Conservation (phyloP, 2,797 vertebrate species). For the Tangara arthus region DNA sequence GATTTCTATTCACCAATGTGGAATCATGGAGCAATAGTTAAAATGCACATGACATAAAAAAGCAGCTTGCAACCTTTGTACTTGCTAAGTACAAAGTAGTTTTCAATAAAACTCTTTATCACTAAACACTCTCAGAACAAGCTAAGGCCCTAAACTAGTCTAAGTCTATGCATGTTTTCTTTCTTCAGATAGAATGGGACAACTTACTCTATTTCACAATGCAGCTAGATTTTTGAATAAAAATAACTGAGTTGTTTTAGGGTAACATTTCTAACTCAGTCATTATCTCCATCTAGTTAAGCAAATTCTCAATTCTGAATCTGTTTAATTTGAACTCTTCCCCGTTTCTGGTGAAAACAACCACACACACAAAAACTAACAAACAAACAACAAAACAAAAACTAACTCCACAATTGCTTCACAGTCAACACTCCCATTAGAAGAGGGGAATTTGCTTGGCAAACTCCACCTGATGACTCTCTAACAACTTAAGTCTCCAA, state of each 20-base stretch:
- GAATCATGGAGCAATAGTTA: neutral
- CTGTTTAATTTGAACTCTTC: neutral
- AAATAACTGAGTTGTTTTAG: neutral
- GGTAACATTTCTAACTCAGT: neutral
- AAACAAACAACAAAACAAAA: neutral
- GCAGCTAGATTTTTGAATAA: neutral
- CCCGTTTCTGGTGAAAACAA: accelerated
- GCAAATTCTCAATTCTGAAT: neutral
- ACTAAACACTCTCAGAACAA: neutral
- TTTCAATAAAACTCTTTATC: neutral
- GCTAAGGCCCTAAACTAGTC: neutral
- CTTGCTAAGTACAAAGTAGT: neutral
- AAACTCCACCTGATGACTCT: neutral
- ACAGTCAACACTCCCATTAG: accelerated
- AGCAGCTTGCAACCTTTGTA: neutral
- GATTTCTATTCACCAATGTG: neutral
- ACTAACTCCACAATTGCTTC: neutral
- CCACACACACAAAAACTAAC: neutral
- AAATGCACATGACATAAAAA: neutral
- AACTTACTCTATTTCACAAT: neutral
- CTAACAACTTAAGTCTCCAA: neutral
- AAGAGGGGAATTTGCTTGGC: neutral
- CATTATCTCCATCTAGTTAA: neutral
- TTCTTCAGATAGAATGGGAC: neutral
- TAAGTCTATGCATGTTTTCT: neutral